Conservation (phyloP, 2,113 vertebrate genomes). For the Alouatta palliata region DNA sequence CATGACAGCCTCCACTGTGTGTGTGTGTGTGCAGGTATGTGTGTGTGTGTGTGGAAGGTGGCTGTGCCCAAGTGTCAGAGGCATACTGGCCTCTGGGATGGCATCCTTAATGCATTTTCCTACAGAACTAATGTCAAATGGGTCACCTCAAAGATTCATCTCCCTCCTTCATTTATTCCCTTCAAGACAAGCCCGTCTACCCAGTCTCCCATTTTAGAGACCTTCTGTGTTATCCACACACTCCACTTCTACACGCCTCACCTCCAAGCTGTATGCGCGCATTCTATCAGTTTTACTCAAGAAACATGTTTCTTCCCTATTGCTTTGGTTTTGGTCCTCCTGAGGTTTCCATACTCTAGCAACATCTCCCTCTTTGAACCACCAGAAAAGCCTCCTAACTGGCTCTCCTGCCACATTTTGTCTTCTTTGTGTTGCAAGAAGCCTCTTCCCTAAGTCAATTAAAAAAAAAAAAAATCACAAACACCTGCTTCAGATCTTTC, state of each 20-base stretch:
- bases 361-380: neutral
- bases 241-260: neutral
- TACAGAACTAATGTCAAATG: neutral
- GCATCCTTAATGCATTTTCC: neutral
- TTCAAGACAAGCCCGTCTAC: too few relatives aligned
- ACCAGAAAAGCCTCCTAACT: neutral
- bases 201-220: neutral
- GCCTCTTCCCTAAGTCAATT: neutral
- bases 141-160: neutral
- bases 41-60: neutral
- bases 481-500: neutral
- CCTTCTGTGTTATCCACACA: neutral
- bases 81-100: neutral
- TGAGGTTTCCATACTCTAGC: neutral
- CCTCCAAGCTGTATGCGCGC: accelerated
- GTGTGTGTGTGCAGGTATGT: too few relatives aligned
- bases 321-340: neutral
- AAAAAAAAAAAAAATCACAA: neutral
- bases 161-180: neutral
- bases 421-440: neutral
- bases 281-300: neutral
- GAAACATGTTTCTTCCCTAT: neutral
- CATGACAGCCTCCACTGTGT: neutral
- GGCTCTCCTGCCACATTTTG: accelerated
- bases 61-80: neutral